Evolutionary conservation across 2,113 vertebrate species (phyloP).

Genomic region (Ciconia boyciana): DNA sequence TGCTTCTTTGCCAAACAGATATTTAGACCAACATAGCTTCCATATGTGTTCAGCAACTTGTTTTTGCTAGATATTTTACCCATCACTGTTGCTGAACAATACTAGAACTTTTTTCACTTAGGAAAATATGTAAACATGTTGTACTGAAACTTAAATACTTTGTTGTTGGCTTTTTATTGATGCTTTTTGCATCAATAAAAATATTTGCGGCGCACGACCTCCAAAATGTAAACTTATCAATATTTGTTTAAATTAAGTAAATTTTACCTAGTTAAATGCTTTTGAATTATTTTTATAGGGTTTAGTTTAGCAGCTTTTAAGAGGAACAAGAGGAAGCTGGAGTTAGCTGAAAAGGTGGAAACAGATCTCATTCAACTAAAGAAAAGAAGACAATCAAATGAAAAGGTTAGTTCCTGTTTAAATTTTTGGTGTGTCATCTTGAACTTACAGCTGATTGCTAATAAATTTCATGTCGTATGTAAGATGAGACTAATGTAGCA

Average conservation of each 20-base stretch:
- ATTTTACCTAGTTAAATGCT: slow-evolving; percentile 11
- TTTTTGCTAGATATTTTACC: neutral
- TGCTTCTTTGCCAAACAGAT: slow-evolving; percentile 26
- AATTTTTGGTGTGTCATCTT: neutral
- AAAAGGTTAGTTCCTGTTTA: slow-evolving; percentile 84
- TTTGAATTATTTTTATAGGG: slow-evolving; percentile 78
- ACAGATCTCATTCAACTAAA: slow-evolving; percentile 88
- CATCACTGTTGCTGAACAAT: neutral
- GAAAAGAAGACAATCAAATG: slow-evolving; percentile 93
- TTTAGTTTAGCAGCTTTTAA: slow-evolving; percentile 98
- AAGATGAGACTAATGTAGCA: neutral
- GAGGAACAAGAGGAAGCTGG: slow-evolving; percentile 98
- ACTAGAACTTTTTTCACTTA: neutral
- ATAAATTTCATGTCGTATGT: neutral
- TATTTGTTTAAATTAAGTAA: neutral
- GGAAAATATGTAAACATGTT: neutral
- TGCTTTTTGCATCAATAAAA: neutral
- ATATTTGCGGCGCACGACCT: neutral
- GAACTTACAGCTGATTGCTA: neutral
- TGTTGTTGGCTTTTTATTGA: neutral
- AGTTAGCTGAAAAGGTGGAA: slow-evolving; percentile 95
- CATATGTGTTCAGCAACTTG: neutral
- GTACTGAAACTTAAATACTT: neutral
- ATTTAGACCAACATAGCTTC: neutral
- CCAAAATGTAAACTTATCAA: neutral